Evolutionary conservation across 2,888 invertebrate genomes (phyloP).

Genomic region (Caenorhabditis sinica): DNA sequence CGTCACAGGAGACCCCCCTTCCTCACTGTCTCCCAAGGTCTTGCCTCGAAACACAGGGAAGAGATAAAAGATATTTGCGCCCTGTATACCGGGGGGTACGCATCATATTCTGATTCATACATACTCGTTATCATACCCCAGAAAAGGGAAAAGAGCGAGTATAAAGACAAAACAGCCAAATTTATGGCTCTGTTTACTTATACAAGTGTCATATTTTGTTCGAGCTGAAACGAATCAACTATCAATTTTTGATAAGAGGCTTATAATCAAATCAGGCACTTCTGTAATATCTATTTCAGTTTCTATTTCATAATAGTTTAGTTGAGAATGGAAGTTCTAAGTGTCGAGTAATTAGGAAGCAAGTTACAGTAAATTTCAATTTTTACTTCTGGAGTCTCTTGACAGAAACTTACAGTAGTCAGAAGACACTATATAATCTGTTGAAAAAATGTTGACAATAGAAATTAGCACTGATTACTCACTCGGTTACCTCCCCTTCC

Average conservation of each 20-base stretch:
- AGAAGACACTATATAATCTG: conserved; percentile 47
- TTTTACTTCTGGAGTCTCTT: background rate
- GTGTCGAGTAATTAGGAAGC: too few species aligned
- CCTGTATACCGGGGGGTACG: conserved; percentile 49
- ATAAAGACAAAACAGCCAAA: conserved; percentile 46
- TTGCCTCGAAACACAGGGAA: conserved; percentile 52
- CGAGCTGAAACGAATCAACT: background rate
- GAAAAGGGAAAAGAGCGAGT: conserved; percentile 13
- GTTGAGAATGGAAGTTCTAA: background rate
- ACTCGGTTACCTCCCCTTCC: conserved; percentile 20
- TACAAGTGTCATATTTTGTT: background rate
- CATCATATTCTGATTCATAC: conserved; percentile 66
- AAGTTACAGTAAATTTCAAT: background rate
- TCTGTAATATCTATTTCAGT: background rate
- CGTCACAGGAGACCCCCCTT: conserved; percentile 41
- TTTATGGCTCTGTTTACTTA: conserved; percentile 32
- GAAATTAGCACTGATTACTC: conserved; percentile 56
- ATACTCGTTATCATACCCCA: conserved; percentile 58
- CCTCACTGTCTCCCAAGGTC: conserved; percentile 47
- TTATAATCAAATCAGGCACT: background rate
- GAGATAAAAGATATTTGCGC: conserved; percentile 66
- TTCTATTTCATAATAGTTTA: background rate
- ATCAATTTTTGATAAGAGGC: conserved; percentile 1
- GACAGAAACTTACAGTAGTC: conserved; percentile 4
- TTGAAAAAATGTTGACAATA: conserved; percentile 52